Evolutionary conservation across 1,140 invertebrate species (phyloP).

Genomic region (Caenorhabditis tropicalis): DNA sequence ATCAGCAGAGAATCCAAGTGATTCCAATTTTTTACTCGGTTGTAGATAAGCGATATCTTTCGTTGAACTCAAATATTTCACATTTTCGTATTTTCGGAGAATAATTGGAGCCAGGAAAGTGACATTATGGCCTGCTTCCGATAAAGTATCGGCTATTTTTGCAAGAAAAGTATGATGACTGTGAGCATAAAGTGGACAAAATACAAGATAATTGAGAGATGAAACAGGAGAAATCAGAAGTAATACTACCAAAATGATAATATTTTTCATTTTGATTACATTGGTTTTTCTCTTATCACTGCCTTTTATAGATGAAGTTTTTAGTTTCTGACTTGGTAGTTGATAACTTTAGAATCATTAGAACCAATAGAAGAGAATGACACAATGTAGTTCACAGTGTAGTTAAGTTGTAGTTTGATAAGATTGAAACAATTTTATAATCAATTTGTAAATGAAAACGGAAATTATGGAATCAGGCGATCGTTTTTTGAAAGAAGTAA

Average conservation of each 20-base stretch:
- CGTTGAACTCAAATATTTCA: neutral
- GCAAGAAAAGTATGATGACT: slow-evolving; percentile 6
- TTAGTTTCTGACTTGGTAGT: neutral
- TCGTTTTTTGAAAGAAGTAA: neutral
- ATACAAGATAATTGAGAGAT: neutral
- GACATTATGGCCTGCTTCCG: slow-evolving; percentile 1
- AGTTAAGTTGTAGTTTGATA: neutral
- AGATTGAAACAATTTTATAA: neutral
- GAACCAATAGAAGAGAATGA: neutral
- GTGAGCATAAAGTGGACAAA: neutral
- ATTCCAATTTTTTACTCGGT: slow-evolving; percentile 4
- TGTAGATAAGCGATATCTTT: neutral
- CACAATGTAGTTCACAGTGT: slow-evolving; percentile 5
- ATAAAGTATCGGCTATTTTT: neutral
- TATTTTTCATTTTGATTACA: neutral
- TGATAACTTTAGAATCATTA: neutral
- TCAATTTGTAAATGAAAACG: neutral
- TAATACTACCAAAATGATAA: neutral
- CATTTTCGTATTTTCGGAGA: slow-evolving; percentile 6
- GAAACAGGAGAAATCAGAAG: neutral
- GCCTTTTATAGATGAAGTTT: neutral
- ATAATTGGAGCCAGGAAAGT: slow-evolving; percentile 4
- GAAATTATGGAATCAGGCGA: neutral
- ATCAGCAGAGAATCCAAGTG: neutral
- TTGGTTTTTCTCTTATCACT: neutral